Percentiles rank a stretch among this genome's conserved stretches.
Evolutionary conservation across 2,113 vertebrate species (phyloP).

Genomic region (Dromas ardeola): DNA sequence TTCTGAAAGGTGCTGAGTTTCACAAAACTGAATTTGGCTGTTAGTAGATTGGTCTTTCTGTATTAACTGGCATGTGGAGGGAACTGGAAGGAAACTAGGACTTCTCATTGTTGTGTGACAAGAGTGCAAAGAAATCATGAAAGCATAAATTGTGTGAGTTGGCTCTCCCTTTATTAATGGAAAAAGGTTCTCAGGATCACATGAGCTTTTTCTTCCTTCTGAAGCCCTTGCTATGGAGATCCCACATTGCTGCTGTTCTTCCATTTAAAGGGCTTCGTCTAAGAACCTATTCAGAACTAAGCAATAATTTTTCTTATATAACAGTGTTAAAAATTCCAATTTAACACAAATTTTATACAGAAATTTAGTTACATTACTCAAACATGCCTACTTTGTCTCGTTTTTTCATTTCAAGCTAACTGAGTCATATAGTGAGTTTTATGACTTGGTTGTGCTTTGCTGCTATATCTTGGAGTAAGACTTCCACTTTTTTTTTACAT

Average conservation of each 20-base stretch:
- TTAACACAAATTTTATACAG: not conserved
- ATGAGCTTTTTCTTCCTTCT: not conserved
- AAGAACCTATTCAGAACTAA: not conserved
- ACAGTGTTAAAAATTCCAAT: not conserved
- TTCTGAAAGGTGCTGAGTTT: not conserved
- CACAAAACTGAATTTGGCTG: conserved; percentile 8
- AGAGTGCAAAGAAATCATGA: conserved; percentile 29
- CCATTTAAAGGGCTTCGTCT: not conserved
- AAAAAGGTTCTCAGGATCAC: conserved; percentile 21
- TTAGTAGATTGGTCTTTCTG: not conserved
- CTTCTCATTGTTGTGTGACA: conserved; percentile 19
- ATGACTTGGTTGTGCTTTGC: not conserved
- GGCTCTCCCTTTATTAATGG: conserved; percentile 7
- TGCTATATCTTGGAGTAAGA: not conserved
- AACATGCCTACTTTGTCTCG: not conserved
- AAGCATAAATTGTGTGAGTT: conserved; percentile 43
- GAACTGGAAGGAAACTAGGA: conserved; percentile 34
- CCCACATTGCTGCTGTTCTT: not conserved
- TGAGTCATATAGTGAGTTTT: not conserved
- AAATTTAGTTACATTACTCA: not conserved
- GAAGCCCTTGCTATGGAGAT: not conserved
- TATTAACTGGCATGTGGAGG: not conserved
- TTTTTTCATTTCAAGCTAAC: not conserved
- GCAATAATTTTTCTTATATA: not conserved
- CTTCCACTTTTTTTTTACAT: not conserved